These are phyloP conservation scores for Acestrorhynchus altus DNA, from an alignment of 2,797 vertebrate genomes.

Conservation along the genomic window DNA sequence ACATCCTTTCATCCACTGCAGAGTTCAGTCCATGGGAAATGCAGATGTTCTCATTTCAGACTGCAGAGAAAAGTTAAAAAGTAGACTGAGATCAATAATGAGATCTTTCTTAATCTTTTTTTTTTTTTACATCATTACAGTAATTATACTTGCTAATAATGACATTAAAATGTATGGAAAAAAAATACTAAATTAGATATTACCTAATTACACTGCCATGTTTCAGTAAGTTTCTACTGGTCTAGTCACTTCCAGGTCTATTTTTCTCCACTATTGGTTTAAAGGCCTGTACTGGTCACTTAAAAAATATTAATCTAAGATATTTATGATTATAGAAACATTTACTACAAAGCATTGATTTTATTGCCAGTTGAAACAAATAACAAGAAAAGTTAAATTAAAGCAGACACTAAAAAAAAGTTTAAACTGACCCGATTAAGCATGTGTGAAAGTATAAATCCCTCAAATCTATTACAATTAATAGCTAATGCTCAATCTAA, in stretches of 20 bases:
- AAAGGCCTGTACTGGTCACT: neutral
- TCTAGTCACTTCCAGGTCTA: neutral
- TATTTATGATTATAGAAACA: neutral
- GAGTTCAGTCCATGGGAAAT: neutral
- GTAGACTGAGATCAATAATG: neutral
- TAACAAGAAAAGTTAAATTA: neutral
- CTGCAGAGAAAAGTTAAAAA: constrained; percentile 2
- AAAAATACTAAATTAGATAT: neutral
- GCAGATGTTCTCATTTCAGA: constrained; percentile 17
- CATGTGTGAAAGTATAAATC: constrained; percentile 13
- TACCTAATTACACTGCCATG: neutral
- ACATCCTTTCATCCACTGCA: constrained; percentile 17
- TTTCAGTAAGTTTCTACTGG: neutral
- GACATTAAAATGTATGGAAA: neutral
- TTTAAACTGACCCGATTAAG: neutral
- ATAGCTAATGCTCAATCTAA: constrained; percentile 33
- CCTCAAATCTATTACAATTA: constrained; percentile 17
- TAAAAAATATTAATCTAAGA: neutral
- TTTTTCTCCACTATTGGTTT: neutral
- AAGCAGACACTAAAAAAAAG: neutral
- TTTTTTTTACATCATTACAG: too few relatives aligned
- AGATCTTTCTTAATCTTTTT: too few relatives aligned
- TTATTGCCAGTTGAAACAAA: neutral
- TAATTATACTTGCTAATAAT: too few relatives aligned
- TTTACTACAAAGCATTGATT: neutral